Conservation (phyloP, 2,113 vertebrate genomes). For the Elaphurus davidianus region DNA sequence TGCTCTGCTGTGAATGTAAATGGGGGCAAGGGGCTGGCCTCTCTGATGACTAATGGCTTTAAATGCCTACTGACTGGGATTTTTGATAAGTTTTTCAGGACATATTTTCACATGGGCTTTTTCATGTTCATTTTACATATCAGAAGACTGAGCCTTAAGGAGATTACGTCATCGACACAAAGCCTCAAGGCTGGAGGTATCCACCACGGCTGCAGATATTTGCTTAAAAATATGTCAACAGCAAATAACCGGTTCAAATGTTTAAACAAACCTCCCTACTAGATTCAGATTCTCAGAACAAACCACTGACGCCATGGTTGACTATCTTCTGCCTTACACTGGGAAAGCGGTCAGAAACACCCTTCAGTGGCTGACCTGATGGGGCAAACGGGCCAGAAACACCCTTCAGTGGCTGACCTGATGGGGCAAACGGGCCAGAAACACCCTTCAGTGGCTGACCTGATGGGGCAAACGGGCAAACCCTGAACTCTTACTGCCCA, state of each 20-base stretch:
- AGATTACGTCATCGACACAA: neutral
- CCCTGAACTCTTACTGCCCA: neutral
- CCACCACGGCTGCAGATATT: constrained; percentile 30
- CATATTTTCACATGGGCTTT: neutral
- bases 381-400: neutral
- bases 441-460: constrained; percentile 23
- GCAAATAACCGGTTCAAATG: constrained; percentile 34
- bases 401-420: constrained; percentile 21
- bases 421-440: neutral
- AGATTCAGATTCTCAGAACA: constrained; percentile 22
- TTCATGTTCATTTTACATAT: neutral
- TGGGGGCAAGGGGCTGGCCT: neutral
- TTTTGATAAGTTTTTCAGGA: neutral
- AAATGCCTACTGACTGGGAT: neutral
- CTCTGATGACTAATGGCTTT: neutral
- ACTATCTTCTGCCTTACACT: neutral
- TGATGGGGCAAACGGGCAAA: neutral
- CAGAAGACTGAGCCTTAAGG: neutral
- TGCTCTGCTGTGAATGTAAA: neutral
- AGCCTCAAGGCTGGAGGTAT: neutral
- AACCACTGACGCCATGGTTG: neutral
- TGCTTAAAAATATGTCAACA: constrained; percentile 32
- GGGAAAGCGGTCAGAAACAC: constrained; percentile 28
- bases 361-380: neutral
- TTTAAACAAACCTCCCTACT: constrained; percentile 38